Evolutionary conservation across 2,888 invertebrate genomes (phyloP).

Genomic region (Prenolepis imparis): DNA sequence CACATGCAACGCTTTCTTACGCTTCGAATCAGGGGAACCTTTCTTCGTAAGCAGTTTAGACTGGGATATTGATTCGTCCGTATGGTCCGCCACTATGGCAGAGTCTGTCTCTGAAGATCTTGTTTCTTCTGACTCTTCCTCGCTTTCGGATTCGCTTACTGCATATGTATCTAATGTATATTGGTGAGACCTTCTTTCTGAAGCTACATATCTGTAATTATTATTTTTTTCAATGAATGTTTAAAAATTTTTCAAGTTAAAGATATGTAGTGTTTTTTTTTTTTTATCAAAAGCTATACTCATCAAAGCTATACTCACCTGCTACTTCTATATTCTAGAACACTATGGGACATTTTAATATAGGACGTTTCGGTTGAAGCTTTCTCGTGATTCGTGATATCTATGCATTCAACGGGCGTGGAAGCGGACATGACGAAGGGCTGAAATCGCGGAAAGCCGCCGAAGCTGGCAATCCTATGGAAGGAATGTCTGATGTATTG

Average conservation of each 20-base stretch:
- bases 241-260: neutral
- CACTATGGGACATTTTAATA: slow-evolving; percentile 83
- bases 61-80: slow-evolving; percentile 73
- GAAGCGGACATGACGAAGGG: slow-evolving; percentile 83
- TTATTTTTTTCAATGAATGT: neutral
- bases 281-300: neutral
- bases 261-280: neutral
- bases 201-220: slow-evolving; percentile 78
- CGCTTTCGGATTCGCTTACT: slow-evolving; percentile 87
- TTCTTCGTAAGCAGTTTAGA: slow-evolving; percentile 70
- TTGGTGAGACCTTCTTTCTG: slow-evolving; percentile 80
- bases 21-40: slow-evolving; percentile 74
- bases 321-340: slow-evolving; percentile 84
- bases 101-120: slow-evolving; percentile 82
- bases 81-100: slow-evolving; percentile 74
- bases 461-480: slow-evolving; percentile 82
- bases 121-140: slow-evolving; percentile 85
- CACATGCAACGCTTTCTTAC: slow-evolving; percentile 81
- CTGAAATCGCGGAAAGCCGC: slow-evolving; percentile 84
- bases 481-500: slow-evolving; percentile 82
- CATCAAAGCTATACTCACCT: slow-evolving; percentile 75
- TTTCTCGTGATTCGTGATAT: slow-evolving; percentile 76
- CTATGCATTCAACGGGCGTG: slow-evolving; percentile 76
- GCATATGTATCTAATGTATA: slow-evolving; percentile 83
- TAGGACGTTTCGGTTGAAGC: slow-evolving; percentile 80